Evolutionary conservation across 2,113 vertebrate species (phyloP), one percentile per base, ranked within the genome.

Genomic region (Megaceryle torquata): DNA sequence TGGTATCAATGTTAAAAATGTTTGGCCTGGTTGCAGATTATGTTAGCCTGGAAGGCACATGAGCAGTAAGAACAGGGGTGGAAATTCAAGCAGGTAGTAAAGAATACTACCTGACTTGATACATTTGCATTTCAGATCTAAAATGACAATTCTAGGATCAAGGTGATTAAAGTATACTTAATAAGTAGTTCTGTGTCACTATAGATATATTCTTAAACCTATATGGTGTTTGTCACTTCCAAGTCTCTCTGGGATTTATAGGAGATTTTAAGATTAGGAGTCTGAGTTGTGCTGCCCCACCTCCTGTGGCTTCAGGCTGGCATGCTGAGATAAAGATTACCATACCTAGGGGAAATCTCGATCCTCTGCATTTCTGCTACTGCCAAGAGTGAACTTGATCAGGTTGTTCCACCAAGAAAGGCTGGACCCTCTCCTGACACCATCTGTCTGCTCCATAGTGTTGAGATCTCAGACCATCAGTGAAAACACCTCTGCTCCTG

Each of bases 341-440:
- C 2, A 1, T 31, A 22, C 5, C 22, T 25, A 33, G 4, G 17
- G 5, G 18, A 51, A 41, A 61, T 46, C 15, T 24, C 0, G 0
- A 64, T 77, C 44, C 13, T 41, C 31, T 33, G 10, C 6, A 2
- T 37, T 85, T 85, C 33, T 90, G 24, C 35, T 74, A 4, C 21
- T 60, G 39, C 33, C 25, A 41, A 65, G 70, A 61, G 44, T 0
- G 0, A 46, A 15, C 8, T 17, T 63, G 33, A 21, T 82, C 15
- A 22, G 33, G n/a, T 16, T 16, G 9, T 35, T 78, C 28, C 41
- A 51, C 70, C 39, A 41, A 2, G 10, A 37, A 12, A 15, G 46
- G 1, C 39, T 82, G 64, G 28, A 41, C 37, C 18, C 0, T 0
- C 4, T 74, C 41, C 18, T 46, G 17, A 6, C 6, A 17, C 9